Conservation (phyloP, 2,113 vertebrate species). For the Poeciliopsis turrubarensis region DNA sequence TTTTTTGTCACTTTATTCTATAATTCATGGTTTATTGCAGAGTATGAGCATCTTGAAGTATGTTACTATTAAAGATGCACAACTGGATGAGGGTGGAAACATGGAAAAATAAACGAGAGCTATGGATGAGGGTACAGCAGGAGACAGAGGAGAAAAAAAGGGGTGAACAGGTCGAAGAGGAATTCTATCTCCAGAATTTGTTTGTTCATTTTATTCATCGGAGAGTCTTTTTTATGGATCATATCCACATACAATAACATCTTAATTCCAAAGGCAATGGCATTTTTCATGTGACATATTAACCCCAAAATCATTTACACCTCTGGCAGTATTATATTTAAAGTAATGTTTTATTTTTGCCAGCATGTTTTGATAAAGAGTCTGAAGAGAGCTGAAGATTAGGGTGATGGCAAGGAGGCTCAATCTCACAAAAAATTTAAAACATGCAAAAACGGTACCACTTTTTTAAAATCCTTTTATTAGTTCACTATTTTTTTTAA, state of each 20-base stretch:
- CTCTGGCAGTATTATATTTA: too few species aligned
- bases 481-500: too few species aligned
- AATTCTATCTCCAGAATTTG: too few species aligned
- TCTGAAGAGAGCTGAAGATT: too few species aligned
- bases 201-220: not conserved
- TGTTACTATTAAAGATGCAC: slow-evolving; percentile 68
- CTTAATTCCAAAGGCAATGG: not conserved
- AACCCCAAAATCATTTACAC: too few species aligned
- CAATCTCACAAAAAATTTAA: too few species aligned
- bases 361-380: too few species aligned
- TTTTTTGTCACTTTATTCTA: slow-evolving; percentile 62
- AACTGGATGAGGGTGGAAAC: slow-evolving; percentile 45
- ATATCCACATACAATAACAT: not conserved
- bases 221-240: not conserved
- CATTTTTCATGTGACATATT: not conserved
- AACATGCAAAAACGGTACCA: too few species aligned
- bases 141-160: not conserved
- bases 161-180: too few species aligned
- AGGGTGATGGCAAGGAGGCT: too few species aligned
- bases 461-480: too few species aligned
- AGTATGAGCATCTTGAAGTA: slow-evolving; percentile 53
- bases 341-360: too few species aligned
- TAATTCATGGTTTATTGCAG: slow-evolving; percentile 66
- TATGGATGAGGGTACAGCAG: slow-evolving; percentile 9
- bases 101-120: slow-evolving; percentile 29